These are phyloP conservation scores for Gandaritis pyraliata DNA, from an alignment of 2,888 invertebrate genomes.

Conservation along the genomic window DNA sequence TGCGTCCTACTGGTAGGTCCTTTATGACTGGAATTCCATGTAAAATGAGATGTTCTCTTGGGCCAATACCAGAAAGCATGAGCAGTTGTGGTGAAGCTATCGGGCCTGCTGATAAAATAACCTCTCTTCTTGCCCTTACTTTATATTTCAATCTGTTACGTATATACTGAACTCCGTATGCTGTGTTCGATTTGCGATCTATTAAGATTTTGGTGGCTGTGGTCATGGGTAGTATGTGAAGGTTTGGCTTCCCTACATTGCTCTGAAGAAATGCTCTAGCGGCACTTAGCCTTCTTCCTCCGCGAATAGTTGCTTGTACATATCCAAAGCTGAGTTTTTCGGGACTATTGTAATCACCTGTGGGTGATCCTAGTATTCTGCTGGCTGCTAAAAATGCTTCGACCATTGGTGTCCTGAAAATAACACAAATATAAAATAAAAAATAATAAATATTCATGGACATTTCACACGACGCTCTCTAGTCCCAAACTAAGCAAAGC, in stretches of 20 bases:
- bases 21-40: slow-evolving; percentile 82
- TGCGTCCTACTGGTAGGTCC: slow-evolving; percentile 86
- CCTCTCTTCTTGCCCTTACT: slow-evolving; percentile 86
- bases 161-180: slow-evolving; percentile 83
- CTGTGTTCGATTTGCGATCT: slow-evolving; percentile 70
- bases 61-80: slow-evolving; percentile 90
- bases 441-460: no score
- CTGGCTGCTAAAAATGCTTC: slow-evolving; percentile 87
- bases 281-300: slow-evolving; percentile 85
- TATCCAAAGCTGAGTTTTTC: slow-evolving; percentile 84
- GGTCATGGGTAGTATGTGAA: slow-evolving; percentile 83
- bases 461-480: no score
- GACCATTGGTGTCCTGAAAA: slow-evolving; percentile 75
- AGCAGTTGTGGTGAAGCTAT: slow-evolving; percentile 92
- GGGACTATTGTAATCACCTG: slow-evolving; percentile 88
- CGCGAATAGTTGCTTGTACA: slow-evolving; percentile 84
- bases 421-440: neutral
- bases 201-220: slow-evolving; percentile 84
- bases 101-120: slow-evolving; percentile 90
- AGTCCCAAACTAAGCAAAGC: no score
- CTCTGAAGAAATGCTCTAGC: slow-evolving; percentile 85
- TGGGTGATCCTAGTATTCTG: slow-evolving; percentile 85
- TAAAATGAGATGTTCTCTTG: slow-evolving; percentile 81
- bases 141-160: slow-evolving; percentile 66
- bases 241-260: slow-evolving; percentile 78